Base-by-base conservation (phyloP, 2,113 vertebrate genomes). In the Prochilodus magdalenae region DNA sequence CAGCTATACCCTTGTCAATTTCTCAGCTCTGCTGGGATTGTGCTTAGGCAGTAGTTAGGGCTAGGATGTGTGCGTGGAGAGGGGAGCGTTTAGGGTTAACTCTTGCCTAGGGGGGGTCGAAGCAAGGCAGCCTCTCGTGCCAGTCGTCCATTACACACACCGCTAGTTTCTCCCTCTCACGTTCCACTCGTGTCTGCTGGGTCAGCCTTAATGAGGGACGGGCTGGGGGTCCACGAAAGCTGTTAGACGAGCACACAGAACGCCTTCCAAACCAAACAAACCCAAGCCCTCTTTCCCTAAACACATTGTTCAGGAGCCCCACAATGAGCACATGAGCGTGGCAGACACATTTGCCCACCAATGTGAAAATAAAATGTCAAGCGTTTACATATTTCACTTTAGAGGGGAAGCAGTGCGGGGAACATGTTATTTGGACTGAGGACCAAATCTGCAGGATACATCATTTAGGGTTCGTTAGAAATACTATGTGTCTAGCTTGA, bases 211-310 rank as follows among this genome's bases (percentile, higher is more conserved):
- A 90, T 90, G 87, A 91, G 84, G 62, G 74, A 82, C 81, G 60
- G 29, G 88, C 77, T 80, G 59, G 86, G 83, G 88, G 86, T 87
- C 88, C 57, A 40, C 66, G 87, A 84, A 85, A 80, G 73, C 80
- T 73, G 74, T 77, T 75, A 66, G 88, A 83, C 77, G 79, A 86
- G 84, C 67, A 51, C 67, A 77, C 77, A 77, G 78, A n/a, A 16
- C 29, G 55, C 72, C 59, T 81, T 93, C 91, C 92, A 93, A 94
- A 88, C 83, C 85, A 93, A 94, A 94, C 91, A 93, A 92, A 93
- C 86, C 73, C 82, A 84, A 88, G 82, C 49, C 81, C 86, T 44
- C 75, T 87, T 92, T 87, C 88, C 86, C 85, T 85, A 87, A 93
- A 93, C 89, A 90, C 87, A 87, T 87, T 89, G 89, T 88, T 88